Percentiles rank a stretch among this genome's conserved stretches.
Conservation (phyloP, 2,888 invertebrate genomes). For the Pseudeuparius sepicola region DNA sequence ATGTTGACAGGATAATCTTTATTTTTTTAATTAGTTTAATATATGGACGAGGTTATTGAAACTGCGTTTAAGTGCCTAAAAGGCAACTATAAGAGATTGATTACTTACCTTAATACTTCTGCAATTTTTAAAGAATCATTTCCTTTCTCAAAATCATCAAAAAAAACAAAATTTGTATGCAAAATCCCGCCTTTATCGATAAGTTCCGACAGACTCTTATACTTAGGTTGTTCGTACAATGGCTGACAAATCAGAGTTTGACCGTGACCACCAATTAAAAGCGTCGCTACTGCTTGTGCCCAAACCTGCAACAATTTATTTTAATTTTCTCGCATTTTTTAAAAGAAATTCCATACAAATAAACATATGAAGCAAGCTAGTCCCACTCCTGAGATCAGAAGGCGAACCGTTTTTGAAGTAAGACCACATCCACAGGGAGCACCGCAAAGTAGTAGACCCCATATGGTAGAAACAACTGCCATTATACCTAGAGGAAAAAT, state of each 20-base stretch:
- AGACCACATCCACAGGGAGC: conserved; percentile 39
- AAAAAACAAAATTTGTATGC: conserved; percentile 46
- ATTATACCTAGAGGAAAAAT: conserved; percentile 35
- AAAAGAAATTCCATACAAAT: conserved; percentile 42
- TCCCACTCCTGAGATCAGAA: conserved; percentile 40
- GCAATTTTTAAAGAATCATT: conserved; percentile 42
- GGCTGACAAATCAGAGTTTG: conserved; percentile 64
- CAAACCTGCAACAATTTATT: conserved; percentile 26
- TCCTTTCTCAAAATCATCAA: conserved; percentile 45
- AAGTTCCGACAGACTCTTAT: conserved; percentile 51
- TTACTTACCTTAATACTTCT: conserved; percentile 23
- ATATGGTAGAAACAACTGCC: conserved; percentile 41
- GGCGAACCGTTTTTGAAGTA: conserved; percentile 34
- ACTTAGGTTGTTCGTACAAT: conserved; percentile 57
- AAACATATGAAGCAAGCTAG: conserved; percentile 50
- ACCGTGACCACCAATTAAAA: conserved; percentile 55
- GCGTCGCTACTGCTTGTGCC: conserved; percentile 45
- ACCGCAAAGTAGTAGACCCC: conserved; percentile 43
- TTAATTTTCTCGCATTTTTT: conserved; percentile 17
- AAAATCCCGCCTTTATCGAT: conserved; percentile 58
- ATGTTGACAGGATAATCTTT: no score
- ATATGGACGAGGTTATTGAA: no score
- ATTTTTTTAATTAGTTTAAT: no score
- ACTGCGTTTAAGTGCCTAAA: no score
- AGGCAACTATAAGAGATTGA: no score